Evolutionary conservation across 2,113 vertebrate genomes (phyloP), one percentile per base, ranked within the genome.

Genomic region (Xenopus borealis): DNA sequence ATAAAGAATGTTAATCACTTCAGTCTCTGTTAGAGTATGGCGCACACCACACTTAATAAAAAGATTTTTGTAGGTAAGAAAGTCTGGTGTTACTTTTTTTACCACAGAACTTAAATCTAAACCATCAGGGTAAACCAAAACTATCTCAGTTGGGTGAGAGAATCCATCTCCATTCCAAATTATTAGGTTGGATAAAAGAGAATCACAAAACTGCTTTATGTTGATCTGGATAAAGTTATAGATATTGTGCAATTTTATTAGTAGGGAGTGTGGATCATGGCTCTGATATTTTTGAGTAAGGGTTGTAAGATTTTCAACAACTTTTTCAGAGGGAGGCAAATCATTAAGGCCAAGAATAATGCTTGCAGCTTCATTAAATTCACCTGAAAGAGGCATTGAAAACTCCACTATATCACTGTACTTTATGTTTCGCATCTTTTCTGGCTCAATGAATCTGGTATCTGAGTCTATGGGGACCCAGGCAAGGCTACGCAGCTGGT

Each of bases 221-320:
- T 93, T 77, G 45, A 90, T 82, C 75, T 93, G 89, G 90, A 94
- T 92, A 79, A 92, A 86, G 77, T 64, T 50, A 78, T 94, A 95
- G 78, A 89, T 65, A 82, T 78, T 81, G 5, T 40, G 80, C 27
- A 87, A 76, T 4, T 78, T 46, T 0, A 19, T 8, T 61, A 69
- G 62, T 0, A 84, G 53, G 1, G 46, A 62, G 10, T 0, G 7
- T 10, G 2, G 0, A 23, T 79, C 23, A 2, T 12, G 0, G 0
- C 0, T 0, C 13, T 7, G 1, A 14, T 53, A 70, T 2, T 11
- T 61, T 9, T 63, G 69, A 18, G 1, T 81, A 64, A 93, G 72
- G 40, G 75, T 58, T 52, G 40, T 75, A 64, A 94, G 81, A 75
- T 94, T 93, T 16, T 91, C 82, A 14, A 84, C 79, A 23, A 94